These are phyloP conservation scores for Myotis brandtii DNA, from an alignment of 2,113 vertebrate species.

Conservation along the genomic window DNA sequence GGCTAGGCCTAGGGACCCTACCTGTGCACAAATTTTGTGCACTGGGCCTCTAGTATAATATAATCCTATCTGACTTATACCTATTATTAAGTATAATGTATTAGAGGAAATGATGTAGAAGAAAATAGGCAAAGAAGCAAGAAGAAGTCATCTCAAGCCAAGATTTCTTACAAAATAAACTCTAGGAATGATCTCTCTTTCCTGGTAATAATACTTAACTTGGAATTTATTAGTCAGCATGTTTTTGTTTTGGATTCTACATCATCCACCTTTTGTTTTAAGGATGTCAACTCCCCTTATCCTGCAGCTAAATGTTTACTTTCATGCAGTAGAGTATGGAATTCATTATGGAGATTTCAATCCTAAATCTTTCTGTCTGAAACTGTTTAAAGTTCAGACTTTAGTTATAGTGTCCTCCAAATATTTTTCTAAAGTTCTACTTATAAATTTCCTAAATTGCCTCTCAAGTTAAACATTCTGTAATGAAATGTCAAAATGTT, in stretches of 20 bases:
- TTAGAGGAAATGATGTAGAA: background rate
- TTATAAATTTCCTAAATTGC: conserved; percentile 9
- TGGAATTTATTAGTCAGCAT: background rate
- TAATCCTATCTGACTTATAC: background rate
- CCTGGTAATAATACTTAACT: background rate
- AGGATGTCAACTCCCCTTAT: background rate
- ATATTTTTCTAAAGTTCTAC: background rate
- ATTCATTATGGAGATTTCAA: background rate
- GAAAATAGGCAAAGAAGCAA: background rate
- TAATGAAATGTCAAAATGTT: background rate
- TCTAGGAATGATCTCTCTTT: background rate
- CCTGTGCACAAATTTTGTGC: too few relatives aligned
- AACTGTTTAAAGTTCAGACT: background rate
- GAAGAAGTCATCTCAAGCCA: background rate
- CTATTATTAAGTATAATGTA: background rate
- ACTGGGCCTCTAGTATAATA: too few relatives aligned
- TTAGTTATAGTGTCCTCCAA: background rate
- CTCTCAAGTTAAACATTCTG: conserved; percentile 1
- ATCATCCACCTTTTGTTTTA: background rate
- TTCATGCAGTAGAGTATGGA: background rate
- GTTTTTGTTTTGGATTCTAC: background rate
- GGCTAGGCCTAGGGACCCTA: too few relatives aligned
- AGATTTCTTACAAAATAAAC: background rate
- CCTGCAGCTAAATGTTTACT: background rate
- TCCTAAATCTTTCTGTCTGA: background rate